Evolutionary conservation across 2,888 invertebrate species (phyloP).

Genomic region (Yponomeuta plumbellus): DNA sequence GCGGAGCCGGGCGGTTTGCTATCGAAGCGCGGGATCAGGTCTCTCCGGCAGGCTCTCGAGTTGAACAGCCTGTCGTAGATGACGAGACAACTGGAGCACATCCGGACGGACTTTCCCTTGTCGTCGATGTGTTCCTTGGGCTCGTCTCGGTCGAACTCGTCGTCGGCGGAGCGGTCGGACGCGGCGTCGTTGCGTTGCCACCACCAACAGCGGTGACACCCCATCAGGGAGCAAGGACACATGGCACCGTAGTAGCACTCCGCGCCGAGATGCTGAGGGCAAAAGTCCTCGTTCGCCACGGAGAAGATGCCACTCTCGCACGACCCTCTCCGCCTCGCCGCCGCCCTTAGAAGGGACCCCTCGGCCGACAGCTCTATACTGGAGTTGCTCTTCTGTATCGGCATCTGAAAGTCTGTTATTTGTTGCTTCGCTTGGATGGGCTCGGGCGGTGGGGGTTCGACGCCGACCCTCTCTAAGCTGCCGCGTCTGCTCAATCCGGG

Average conservation of each 20-base stretch:
- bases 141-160: conserved; percentile 25
- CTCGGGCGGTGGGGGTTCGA: conserved; percentile 29
- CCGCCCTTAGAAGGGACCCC: conserved; percentile 32
- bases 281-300: conserved; percentile 87
- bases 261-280: conserved; percentile 51
- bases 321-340: conserved; percentile 84
- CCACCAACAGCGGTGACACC: conserved; percentile 66
- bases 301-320: conserved; percentile 95
- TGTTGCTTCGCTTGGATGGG: conserved; percentile 21
- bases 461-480: conserved; percentile 35
- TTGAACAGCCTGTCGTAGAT: conserved; percentile 50
- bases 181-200: conserved; percentile 41
- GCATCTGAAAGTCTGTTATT: not conserved
- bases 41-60: conserved; percentile 25
- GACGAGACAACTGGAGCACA: conserved; percentile 45
- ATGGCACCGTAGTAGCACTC: conserved; percentile 47
- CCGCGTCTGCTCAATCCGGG: conserved; percentile 49
- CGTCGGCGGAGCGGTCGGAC: conserved; percentile 28
- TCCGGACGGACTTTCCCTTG: conserved; percentile 25
- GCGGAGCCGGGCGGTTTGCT: conserved; percentile 54
- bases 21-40: conserved; percentile 25
- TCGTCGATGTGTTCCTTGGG: conserved; percentile 4
- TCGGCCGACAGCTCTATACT: conserved; percentile 31
- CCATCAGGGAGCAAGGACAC: conserved; percentile 63
- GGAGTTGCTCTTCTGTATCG: conserved; percentile 32